phyloP scores from a whole-genome alignment of 2,888 invertebrate genomes.

The Phasia obesa region DNA sequence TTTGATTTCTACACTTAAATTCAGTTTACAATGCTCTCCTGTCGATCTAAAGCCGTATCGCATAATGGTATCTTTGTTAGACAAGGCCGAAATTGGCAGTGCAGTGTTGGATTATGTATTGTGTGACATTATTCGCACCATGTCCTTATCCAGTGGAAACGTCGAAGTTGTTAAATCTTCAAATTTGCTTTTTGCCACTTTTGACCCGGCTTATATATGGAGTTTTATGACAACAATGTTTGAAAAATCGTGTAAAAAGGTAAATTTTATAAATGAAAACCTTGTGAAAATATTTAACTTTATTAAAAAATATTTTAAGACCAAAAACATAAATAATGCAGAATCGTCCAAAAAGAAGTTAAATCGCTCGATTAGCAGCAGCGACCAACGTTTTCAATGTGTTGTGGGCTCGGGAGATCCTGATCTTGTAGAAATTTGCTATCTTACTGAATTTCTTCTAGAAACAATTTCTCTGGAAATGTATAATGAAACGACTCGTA shows the following conservation, averaged over 20 bases:
- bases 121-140: constrained; percentile 88
- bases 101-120: constrained; percentile 90
- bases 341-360: constrained; percentile 62
- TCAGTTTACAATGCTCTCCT: constrained; percentile 84
- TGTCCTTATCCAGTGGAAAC: constrained; percentile 84
- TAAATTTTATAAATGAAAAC: constrained; percentile 59
- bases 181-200: constrained; percentile 90
- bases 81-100: constrained; percentile 93
- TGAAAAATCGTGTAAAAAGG: constrained; percentile 84
- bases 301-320: constrained; percentile 39
- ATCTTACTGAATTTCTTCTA: constrained; percentile 88
- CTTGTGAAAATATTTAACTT: neutral
- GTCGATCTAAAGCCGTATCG: constrained; percentile 89
- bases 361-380: constrained; percentile 60
- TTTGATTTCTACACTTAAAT: constrained; percentile 85
- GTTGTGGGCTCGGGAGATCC: constrained; percentile 86
- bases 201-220: constrained; percentile 94
- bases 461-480: constrained; percentile 90
- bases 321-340: constrained; percentile 74
- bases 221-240: constrained; percentile 88
- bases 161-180: constrained; percentile 91
- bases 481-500: constrained; percentile 89
- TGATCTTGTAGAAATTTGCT: constrained; percentile 87
- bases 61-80: constrained; percentile 91
- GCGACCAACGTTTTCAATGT: constrained; percentile 76